Evolutionary conservation across 92 coral and sea anemone species (phyloP).

Genomic region (Meandrina meandrites): DNA sequence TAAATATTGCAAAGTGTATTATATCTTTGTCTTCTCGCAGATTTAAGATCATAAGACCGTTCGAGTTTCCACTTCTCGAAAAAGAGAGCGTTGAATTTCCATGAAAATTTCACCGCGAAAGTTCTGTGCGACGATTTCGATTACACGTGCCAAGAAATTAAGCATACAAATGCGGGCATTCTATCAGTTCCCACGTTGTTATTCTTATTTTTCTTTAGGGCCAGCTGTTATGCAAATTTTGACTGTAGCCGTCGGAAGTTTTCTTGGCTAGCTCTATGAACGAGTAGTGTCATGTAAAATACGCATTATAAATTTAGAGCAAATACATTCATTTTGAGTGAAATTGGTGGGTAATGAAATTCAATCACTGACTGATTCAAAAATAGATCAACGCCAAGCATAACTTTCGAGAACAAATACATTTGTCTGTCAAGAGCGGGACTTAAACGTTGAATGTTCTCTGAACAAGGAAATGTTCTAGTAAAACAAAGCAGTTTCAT

Average conservation of each 20-base stretch:
- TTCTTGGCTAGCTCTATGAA: background rate
- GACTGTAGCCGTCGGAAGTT: constrained; percentile 33
- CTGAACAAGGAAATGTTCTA: constrained; percentile 34
- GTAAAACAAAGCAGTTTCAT: constrained; percentile 36
- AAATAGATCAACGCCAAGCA: background rate
- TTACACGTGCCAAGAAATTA: constrained; percentile 27
- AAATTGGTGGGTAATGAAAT: constrained; percentile 15
- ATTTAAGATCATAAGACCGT: constrained; percentile 9
- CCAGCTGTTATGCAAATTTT: constrained; percentile 63
- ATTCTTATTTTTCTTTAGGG: constrained; percentile 28
- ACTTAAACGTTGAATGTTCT: constrained; percentile 4
- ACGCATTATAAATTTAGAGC: constrained; percentile 20
- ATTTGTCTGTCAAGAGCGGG: background rate
- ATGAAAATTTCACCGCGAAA: background rate
- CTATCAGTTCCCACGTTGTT: constrained; percentile 39
- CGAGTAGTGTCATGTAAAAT: constrained; percentile 24
- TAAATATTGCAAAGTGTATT: constrained; percentile 37
- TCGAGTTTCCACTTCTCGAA: background rate
- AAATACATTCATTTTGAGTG: constrained; percentile 18
- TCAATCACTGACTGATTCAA: background rate
- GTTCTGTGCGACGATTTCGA: constrained; percentile 1
- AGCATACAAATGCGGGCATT: constrained; percentile 30
- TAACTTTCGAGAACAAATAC: constrained; percentile 14
- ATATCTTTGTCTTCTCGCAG: constrained; percentile 30
- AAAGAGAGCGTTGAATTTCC: background rate